Percentiles rank a stretch among this genome's conserved stretches.
Evolutionary conservation across 2,888 invertebrate species (phyloP).

Genomic region (Meteorus cinctellus): DNA sequence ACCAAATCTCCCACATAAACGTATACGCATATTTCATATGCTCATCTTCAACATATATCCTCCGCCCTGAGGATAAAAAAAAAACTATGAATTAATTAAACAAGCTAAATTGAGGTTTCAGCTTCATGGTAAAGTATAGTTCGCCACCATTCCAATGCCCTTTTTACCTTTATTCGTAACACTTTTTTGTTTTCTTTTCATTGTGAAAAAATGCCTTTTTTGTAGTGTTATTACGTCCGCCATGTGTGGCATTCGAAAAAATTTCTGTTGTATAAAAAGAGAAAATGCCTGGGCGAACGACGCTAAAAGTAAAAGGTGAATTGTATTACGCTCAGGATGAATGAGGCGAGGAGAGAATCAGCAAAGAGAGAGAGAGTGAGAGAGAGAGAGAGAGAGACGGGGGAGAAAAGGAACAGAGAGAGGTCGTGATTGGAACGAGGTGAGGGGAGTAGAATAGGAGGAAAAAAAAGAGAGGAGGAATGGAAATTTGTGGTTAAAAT

Average conservation of each 20-base stretch:
- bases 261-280: conserved; percentile 15
- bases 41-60: neutral
- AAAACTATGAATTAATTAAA: neutral
- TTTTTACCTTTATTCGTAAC: neutral
- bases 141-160: neutral
- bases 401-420: conserved; percentile 24
- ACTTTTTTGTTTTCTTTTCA: neutral
- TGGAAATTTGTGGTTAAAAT: conserved; percentile 50
- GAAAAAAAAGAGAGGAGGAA: conserved; percentile 48
- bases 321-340: conserved; percentile 44
- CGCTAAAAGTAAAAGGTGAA: conserved; percentile 46
- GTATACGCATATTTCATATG: neutral
- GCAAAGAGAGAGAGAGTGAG: conserved; percentile 37
- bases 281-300: conserved; percentile 36
- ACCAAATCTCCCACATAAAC: neutral
- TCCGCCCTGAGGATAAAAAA: too few species aligned
- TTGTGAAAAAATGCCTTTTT: neutral
- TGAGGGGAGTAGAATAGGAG: too few species aligned
- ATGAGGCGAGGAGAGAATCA: conserved; percentile 17
- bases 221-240: conserved; percentile 7
- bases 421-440: too few species aligned
- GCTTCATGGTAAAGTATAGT: neutral
- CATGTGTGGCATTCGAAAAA: conserved; percentile 15
- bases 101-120: neutral
- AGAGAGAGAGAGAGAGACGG: conserved; percentile 27